Evolutionary conservation across 2,113 vertebrate species (phyloP), one percentile per base, ranked within the genome.

Genomic region (Dicentrarchus labrax): DNA sequence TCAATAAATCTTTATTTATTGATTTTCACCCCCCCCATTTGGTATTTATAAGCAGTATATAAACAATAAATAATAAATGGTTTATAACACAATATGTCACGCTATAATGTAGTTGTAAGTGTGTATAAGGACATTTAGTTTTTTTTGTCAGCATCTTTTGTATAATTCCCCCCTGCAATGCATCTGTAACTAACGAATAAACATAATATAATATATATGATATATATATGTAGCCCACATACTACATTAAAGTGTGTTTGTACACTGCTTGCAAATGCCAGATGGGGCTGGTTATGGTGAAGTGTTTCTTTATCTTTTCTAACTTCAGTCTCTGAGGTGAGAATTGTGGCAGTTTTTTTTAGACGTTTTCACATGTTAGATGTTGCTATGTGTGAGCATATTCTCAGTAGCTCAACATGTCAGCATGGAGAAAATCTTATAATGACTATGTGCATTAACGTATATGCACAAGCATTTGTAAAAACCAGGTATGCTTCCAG

Each of bases 401-500:
- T n/a, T 65, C 12, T 51, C 43, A 38, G 76, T 45, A 9, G 59
- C 61, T 22, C 61, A 62, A 8, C 17, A 47, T 8, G 54, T 62
- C 71, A 74, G 7, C 5, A 22, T 21, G 36, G 39, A 57, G n/a
- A 54, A 72, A 74, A 61, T 68, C 41, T 80, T 2, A 54, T 11
- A 9, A 11, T 11, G 30, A 57, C 19, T 10, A 24, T 39, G 24
- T 71, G 47, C 43, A 41, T 64, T 9, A 30, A 64, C 38, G 11
- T n/a, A 57, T 22, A 30, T 72, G 12, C 43, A 54, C 39, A 16
- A 22, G 38, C 11, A 1, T 80, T 71, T 45, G 6, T 15, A 24
- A 64, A 76, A 60, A 67, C 24, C 61, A 57, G 17, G 9, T 61
- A 4, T 56, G 8, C 21, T 54, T 76, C 53, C 66, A 73, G 60